Conservation (phyloP, 2,797 vertebrate species). For the Heliangelus exortis region DNA sequence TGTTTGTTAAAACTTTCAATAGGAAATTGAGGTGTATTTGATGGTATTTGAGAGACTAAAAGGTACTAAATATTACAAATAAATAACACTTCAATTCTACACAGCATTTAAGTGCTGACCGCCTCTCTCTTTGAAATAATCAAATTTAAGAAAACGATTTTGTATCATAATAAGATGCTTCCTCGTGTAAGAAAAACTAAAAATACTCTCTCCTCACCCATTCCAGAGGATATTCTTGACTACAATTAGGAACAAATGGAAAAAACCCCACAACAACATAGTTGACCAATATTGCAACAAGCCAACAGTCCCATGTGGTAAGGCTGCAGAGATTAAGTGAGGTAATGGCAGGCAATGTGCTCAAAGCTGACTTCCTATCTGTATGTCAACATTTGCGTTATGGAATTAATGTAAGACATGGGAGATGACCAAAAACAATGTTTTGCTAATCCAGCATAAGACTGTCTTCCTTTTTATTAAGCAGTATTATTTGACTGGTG, state of each 20-base stretch:
- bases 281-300: background rate
- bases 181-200: background rate
- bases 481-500: background rate
- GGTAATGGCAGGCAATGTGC: background rate
- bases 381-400: background rate
- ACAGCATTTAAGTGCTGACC: background rate
- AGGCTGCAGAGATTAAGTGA: background rate
- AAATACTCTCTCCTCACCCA: background rate
- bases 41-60: background rate
- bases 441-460: background rate
- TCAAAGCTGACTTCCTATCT: background rate
- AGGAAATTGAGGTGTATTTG: background rate
- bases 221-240: background rate
- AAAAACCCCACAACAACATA: fast-evolving
- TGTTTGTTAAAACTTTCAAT: background rate
- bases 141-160: background rate
- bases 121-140: background rate
- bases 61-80: background rate
- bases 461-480: background rate
- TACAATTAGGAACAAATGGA: background rate
- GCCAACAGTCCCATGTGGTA: background rate
- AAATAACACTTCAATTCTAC: background rate
- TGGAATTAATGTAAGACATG: fast-evolving
- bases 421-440: background rate
- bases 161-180: background rate